phyloP scores from a whole-genome alignment of 2,113 vertebrate genomes.

The Amphiprion percula region DNA sequence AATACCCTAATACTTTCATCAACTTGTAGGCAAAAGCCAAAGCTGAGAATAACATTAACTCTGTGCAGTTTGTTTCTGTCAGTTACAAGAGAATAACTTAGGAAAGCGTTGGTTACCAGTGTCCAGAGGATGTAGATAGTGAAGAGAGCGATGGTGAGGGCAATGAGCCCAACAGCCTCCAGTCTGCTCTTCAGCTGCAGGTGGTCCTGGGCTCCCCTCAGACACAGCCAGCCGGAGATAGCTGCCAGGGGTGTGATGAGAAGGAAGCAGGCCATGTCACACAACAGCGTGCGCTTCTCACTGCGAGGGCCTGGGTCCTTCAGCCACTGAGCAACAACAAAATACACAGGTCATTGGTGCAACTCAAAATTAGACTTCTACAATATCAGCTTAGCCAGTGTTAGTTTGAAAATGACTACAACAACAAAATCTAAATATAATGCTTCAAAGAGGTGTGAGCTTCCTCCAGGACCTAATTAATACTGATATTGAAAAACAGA shows the following conservation, averaged over 20 bases:
- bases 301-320: conserved; percentile 94
- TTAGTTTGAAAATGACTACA: neutral
- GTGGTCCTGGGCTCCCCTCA: conserved; percentile 96
- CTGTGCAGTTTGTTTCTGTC: neutral
- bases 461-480: neutral
- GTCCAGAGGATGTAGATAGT: conserved; percentile 99
- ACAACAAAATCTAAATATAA: neutral
- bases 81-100: neutral
- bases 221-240: conserved; percentile 97
- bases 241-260: conserved; percentile 97
- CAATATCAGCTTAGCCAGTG: neutral
- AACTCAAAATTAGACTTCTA: neutral
- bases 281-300: conserved; percentile 96
- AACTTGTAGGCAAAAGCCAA: conserved; percentile 13
- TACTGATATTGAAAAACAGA: neutral
- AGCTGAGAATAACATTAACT: neutral
- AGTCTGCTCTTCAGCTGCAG: conserved; percentile 95
- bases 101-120: conserved; percentile 84
- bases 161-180: conserved; percentile 96
- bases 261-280: conserved; percentile 97
- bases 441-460: neutral
- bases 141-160: conserved; percentile 97
- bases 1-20: neutral
- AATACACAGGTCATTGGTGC: neutral
- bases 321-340: conserved; percentile 88